Evolutionary conservation across 2,888 invertebrate species (phyloP), one percentile per base, ranked within the genome.

Genomic region (Rhagium mordax): DNA sequence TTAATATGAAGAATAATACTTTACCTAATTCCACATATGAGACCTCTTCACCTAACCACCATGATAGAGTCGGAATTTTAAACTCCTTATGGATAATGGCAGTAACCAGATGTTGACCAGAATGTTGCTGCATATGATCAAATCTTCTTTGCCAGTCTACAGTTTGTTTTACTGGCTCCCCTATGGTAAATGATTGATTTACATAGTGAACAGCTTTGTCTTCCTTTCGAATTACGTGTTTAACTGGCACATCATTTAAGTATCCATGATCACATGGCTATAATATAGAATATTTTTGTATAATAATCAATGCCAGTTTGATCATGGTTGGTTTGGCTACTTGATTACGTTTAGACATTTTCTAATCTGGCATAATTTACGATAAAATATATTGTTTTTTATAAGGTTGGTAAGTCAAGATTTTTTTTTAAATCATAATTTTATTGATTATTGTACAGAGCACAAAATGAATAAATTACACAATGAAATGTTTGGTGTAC

Each of bases 121-220:
- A 95, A 89, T 97, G 96, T 83, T 96, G 96, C 84, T 96, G 96
- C 96, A 96, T 97, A 84, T 96, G 95, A 85, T 96, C 96, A 84
- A 95, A 92, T 64, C 96, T 89, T 72, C 96, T 89, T 0, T 90
- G 86, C 96, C 96, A 97, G 85, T 96, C 91, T 4, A 96, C 84
- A 21, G 85, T 88, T 83, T 94, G 91, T 8, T 88, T 86, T 0
- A 95, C 95, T 49, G 88, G 85, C 0, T 90, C 87, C 0, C 94
- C 95, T 20, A 90, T 88, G 49, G 90, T 88, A 6, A 96, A 85
- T 0, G 93, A 91, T 55, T 90, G 84, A 81, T 86, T 72, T 0
- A 93, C 90, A 86, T 93, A 95, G 85, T 96, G 95, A 6, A 96
- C 85, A 0, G 95, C 96, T 78, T 93, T 90, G 68, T 90, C 90